phyloP scores from a whole-genome alignment of 2,888 invertebrate species.

The Macaria liturata region DNA sequence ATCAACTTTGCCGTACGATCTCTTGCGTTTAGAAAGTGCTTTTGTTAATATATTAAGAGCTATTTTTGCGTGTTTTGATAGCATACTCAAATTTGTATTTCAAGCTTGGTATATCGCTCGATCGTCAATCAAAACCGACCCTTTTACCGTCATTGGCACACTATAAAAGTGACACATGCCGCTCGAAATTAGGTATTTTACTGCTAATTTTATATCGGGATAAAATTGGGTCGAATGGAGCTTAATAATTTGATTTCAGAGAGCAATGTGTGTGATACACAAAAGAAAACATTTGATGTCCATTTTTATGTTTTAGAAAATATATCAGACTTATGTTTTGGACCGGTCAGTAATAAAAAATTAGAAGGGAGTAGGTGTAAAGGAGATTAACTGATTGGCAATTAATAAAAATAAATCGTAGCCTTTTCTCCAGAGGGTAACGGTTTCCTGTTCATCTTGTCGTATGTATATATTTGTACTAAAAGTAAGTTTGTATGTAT shows the following conservation, averaged over 20 bases:
- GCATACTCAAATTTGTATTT: too few species aligned
- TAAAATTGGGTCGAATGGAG: constrained; percentile 9
- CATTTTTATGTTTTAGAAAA: too few species aligned
- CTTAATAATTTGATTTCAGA: constrained; percentile 9
- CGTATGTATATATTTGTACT: too few species aligned
- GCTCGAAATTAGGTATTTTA: constrained; percentile 29
- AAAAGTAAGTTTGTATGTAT: too few species aligned
- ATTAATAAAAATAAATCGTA: too few species aligned
- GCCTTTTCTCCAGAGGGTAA: too few species aligned
- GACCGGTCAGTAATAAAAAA: too few species aligned
- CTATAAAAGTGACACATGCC: constrained; percentile 56
- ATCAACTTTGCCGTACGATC: constrained; percentile 17
- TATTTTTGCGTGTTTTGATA: constrained; percentile 12
- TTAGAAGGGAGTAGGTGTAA: too few species aligned
- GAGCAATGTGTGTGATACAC: neutral
- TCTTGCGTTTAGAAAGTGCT: neutral
- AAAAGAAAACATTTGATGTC: too few species aligned
- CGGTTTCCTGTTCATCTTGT: too few species aligned
- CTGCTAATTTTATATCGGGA: constrained; percentile 23
- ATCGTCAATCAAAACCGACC: constrained; percentile 56
- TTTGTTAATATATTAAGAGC: neutral
- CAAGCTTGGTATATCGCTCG: constrained; percentile 32
- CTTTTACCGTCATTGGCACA: constrained; percentile 57
- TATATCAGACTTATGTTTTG: too few species aligned
- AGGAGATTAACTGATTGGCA: too few species aligned